Evolutionary conservation across 2,113 vertebrate species (phyloP).

Genomic region (Cnemophilus loriae): DNA sequence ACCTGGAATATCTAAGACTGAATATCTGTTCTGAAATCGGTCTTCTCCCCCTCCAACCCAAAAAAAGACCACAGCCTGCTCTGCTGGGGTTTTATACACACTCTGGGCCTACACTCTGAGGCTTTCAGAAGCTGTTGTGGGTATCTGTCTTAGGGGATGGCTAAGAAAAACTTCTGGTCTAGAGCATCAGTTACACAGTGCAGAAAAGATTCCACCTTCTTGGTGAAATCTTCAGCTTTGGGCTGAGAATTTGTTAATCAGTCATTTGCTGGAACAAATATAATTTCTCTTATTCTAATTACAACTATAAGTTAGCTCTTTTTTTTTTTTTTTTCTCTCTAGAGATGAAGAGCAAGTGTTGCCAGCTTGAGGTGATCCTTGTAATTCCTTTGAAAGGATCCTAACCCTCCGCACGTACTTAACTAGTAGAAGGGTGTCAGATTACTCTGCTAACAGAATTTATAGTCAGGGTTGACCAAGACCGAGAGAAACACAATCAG

Average conservation of each 20-base stretch:
- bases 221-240: not conserved
- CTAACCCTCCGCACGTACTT: not conserved
- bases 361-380: not conserved
- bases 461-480: not conserved
- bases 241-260: not conserved
- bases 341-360: not conserved
- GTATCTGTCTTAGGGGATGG: rapidly evolving
- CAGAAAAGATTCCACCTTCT: not conserved
- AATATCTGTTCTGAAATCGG: not conserved
- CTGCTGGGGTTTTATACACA: not conserved
- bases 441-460: not conserved
- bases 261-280: not conserved
- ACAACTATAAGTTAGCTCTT: not conserved
- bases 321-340: not conserved
- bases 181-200: not conserved
- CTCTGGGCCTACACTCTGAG: not conserved
- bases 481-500: not conserved
- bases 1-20: not conserved
- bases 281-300: not conserved
- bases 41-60: not conserved
- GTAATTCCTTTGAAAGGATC: not conserved
- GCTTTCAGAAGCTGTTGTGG: not conserved
- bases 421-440: not conserved
- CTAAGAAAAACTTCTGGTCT: not conserved
- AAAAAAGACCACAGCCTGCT: not conserved